Base-by-base conservation (phyloP, 2,888 invertebrate genomes). In the Mythimna vitellina region DNA sequence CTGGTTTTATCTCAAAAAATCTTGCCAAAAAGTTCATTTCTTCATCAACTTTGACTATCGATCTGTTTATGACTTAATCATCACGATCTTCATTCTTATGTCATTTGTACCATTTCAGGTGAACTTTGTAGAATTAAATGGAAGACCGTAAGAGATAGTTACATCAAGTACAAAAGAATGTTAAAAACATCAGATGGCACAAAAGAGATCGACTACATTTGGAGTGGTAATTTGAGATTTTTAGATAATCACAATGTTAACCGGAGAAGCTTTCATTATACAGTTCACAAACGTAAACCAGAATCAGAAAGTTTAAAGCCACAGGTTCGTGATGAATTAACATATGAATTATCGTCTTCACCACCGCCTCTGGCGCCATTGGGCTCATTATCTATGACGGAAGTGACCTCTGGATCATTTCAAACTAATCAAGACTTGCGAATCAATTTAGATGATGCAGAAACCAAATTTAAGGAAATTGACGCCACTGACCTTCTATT, bases 131-230 rank as follows among this genome's bases (percentile, higher is more conserved):
- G 78, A 81, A 84, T 83, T 10, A 90, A 89, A 84, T 90, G 90
- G 90, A 89, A 89, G 72, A 88, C 87, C 1, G 81, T 90, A 35
- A 84, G 88, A 83, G 90, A 90, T 61, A 86, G 87, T 25, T 90
- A 89, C 70, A 89, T 87, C 9, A 89, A 89, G 60, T 87, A 86
- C 66, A 89, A 86, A 80, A 89, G 87, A 56, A 78, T 79, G 57
- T 51, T 82, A 38, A 78, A 82, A 73, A 68, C 71, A 20, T 70
- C 80, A 9, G 58, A 77, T 54, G 81, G 81, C 25, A 86, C 81
- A 63, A 89, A 83, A 75, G 78, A 78, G 0, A 82, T 79, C 6
- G 83, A 85, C 49, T 89, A 89, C 61, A 74, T 87, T 22, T 89
- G 89, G 89, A 82, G 85, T 54, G 1, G 73, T 49, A 82, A 87